Evolutionary conservation across 2,888 invertebrate genomes (phyloP).

Genomic region (Drosophila testacea): DNA sequence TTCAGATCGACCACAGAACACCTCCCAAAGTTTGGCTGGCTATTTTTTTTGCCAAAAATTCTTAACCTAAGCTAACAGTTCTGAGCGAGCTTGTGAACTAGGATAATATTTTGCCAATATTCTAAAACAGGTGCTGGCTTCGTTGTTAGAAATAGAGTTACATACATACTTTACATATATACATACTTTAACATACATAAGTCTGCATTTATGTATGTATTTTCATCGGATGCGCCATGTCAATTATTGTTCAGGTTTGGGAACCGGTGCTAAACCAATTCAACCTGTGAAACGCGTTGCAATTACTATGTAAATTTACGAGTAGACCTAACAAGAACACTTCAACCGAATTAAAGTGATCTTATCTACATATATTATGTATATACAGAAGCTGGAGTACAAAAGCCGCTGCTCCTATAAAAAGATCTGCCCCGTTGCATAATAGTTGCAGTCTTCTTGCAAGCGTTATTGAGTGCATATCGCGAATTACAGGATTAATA

Average conservation of each 20-base stretch:
- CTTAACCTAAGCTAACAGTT: too few relatives aligned
- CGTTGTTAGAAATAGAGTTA: conserved; percentile 2
- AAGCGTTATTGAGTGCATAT: conserved; percentile 35
- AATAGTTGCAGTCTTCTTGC: conserved; percentile 45
- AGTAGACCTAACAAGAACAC: conserved; percentile 19
- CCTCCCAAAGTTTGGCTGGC: too few relatives aligned
- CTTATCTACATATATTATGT: conserved; percentile 40
- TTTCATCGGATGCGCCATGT: conserved; percentile 21
- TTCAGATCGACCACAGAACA: too few relatives aligned
- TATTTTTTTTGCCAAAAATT: too few relatives aligned
- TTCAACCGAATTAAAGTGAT: conserved; percentile 13
- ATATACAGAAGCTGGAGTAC: conserved; percentile 5
- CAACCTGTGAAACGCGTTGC: conserved; percentile 34
- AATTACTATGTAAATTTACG: conserved; percentile 56
- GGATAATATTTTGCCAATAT: background rate
- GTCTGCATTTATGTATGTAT: background rate
- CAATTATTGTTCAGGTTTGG: conserved; percentile 41
- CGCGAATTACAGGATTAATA: conserved; percentile 1
- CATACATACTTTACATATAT: background rate
- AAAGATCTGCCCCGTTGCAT: conserved; percentile 28
- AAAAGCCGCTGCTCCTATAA: conserved; percentile 47
- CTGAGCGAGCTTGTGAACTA: too few relatives aligned
- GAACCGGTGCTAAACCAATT: conserved; percentile 15
- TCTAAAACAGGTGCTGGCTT: background rate
- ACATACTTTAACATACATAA: background rate